Evolutionary conservation across 2,888 invertebrate species (phyloP).

Genomic region (Camponotus fellah): DNA sequence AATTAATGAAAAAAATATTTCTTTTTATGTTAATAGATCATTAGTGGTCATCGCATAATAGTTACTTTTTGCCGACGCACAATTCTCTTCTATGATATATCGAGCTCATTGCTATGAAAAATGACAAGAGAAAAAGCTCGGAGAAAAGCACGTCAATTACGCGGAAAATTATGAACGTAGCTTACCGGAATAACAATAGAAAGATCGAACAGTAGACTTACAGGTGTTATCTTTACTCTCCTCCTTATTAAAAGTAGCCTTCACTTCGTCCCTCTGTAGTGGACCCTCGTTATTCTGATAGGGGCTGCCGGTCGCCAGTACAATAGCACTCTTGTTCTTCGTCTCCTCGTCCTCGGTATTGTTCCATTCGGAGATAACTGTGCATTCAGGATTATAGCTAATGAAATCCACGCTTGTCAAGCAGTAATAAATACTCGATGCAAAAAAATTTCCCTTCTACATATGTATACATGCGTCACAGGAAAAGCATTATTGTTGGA

Average conservation of each 20-base stretch:
- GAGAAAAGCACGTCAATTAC: slow-evolving; percentile 61
- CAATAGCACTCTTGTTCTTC: slow-evolving; percentile 84
- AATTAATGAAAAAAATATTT: background rate
- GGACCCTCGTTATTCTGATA: slow-evolving; percentile 89
- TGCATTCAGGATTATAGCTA: slow-evolving; percentile 68
- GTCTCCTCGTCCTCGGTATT: slow-evolving; percentile 89
- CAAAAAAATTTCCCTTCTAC: background rate
- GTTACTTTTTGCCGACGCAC: slow-evolving; percentile 3
- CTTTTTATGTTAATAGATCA: background rate
- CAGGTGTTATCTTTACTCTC: slow-evolving; percentile 86
- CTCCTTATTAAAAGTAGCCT: slow-evolving; percentile 88
- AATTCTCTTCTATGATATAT: slow-evolving; percentile 15
- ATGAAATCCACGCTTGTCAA: slow-evolving; percentile 66
- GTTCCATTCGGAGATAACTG: slow-evolving; percentile 87
- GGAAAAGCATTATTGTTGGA: background rate
- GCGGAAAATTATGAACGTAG: slow-evolving; percentile 70
- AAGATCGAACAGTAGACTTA: slow-evolving; percentile 77
- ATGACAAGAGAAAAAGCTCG: slow-evolving; percentile 43
- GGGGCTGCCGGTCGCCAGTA: slow-evolving; percentile 86
- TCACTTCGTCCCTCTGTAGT: slow-evolving; percentile 90
- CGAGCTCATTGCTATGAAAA: slow-evolving; percentile 36
- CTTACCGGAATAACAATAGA: slow-evolving; percentile 65
- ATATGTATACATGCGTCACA: background rate
- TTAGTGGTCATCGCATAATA: slow-evolving; percentile 3
- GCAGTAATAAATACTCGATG: slow-evolving; percentile 15